Evolutionary conservation across 2,797 vertebrate genomes (phyloP).

Genomic region (Catamblyrhynchus diadema): DNA sequence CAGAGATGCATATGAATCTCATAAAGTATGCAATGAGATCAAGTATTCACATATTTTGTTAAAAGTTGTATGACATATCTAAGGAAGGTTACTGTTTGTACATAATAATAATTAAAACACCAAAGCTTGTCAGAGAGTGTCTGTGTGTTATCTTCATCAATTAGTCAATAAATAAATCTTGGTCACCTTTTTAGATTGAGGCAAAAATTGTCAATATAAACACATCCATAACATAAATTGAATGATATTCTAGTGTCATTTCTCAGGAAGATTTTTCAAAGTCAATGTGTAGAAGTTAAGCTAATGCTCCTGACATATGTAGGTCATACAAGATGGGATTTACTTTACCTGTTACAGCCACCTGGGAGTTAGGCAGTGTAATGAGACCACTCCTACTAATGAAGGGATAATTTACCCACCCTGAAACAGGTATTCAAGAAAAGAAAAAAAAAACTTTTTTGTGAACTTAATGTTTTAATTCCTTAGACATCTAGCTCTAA

Average conservation of each 20-base stretch:
- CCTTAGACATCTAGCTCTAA: not conserved
- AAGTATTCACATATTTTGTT: not conserved
- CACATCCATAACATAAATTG: not conserved
- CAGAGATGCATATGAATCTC: not conserved
- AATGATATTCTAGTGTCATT: not conserved
- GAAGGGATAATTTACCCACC: not conserved
- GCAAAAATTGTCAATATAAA: not conserved
- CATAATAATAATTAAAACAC: not conserved
- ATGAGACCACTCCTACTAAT: not conserved
- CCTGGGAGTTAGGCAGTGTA: not conserved
- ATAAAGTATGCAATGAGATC: not conserved
- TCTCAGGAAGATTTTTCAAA: not conserved
- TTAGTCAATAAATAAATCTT: not conserved
- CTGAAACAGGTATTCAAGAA: not conserved
- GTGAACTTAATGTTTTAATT: not conserved
- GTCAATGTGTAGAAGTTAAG: not conserved
- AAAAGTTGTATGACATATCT: not conserved
- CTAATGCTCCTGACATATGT: not conserved
- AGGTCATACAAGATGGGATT: not conserved
- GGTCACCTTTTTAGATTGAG: not conserved
- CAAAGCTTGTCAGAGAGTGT: not conserved
- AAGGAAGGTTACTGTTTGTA: not conserved
- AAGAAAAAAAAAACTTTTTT: not conserved
- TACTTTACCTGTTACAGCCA: not conserved
- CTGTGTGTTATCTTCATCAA: not conserved